Base-by-base conservation (phyloP, 2,888 invertebrate species). In the Eilema sororculum region DNA sequence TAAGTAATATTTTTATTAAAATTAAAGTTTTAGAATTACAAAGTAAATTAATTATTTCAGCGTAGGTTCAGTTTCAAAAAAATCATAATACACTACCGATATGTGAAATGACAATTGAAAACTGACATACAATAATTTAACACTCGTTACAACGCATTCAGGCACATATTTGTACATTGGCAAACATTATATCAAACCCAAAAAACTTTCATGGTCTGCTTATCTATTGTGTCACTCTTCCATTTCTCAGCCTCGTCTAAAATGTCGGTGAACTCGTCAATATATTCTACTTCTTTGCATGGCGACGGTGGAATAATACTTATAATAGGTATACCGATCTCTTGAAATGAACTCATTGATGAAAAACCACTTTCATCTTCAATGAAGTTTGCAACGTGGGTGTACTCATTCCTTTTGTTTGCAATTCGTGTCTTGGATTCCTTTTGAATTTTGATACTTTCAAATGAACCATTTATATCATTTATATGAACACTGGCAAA, bases 291-390 rank as follows among this genome's bases (percentile, higher is more conserved):
- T 82, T 94, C 93, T 80, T 94, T 93, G 70, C 92, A 91, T 20
- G 95, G 95, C 28, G 95, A 93, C 71, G 95, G 94, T 78, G 95
- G 95, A 84, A 94, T 94, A 69, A 94, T 92, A 75, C 92, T 94
- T 87, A 95, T 95, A 65, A 95, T 93, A 22, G 97, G 97, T 83
- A 98, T 93, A 16, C 97, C 97, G 63, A 98, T 96, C 86, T 98
- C 98, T 91, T 98, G 97, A 87, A 98, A 98, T 10, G 98, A 98
- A 89, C 97, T 98, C 96, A 98, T 97, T 12, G 98, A 98, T 20
- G 98, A 98, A 90, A 98, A 98, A 37, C 98, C 98, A 86, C 98
- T 98, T 90, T 98, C 98, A 83, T 98, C 98, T 88, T 98, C 98
- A 66, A 94, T 89, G 73, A 92, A 94, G 85, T 91, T 90, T 59